Evolutionary conservation across 2,797 vertebrate genomes (phyloP).

Genomic region (Chelmon rostratus): DNA sequence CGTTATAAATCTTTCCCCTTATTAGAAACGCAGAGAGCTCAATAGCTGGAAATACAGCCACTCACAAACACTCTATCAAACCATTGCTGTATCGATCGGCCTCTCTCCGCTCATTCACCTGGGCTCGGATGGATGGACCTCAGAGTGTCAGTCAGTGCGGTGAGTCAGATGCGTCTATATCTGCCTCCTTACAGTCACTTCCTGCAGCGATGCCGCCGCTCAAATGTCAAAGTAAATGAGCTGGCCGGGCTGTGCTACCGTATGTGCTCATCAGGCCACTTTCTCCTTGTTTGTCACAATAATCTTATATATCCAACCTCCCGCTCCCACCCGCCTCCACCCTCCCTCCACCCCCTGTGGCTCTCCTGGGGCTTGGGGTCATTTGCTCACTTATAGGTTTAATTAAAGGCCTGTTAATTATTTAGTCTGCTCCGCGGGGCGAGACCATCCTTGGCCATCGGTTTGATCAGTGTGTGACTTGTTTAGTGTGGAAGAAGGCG

Average conservation of each 20-base stretch:
- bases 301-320: constrained; percentile 29
- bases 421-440: constrained; percentile 77
- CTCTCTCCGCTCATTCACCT: constrained; percentile 71
- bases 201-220: constrained; percentile 65
- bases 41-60: constrained; percentile 68
- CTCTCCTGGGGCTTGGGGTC: constrained; percentile 66
- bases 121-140: constrained; percentile 69
- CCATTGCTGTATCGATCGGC: constrained; percentile 64
- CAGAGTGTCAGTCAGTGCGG: constrained; percentile 59
- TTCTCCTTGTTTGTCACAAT: constrained; percentile 56
- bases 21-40: constrained; percentile 69
- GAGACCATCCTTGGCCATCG: constrained; percentile 64
- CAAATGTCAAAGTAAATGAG: constrained; percentile 82
- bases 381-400: constrained; percentile 82
- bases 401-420: constrained; percentile 87
- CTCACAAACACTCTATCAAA: constrained; percentile 75
- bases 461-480: constrained; percentile 74
- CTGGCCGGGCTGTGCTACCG: constrained; percentile 54
- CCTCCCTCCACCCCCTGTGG: constrained; percentile 25
- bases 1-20: constrained; percentile 75
- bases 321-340: constrained; percentile 19
- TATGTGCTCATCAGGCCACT: constrained; percentile 62
- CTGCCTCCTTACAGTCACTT: constrained; percentile 61
- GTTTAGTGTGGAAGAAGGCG: constrained; percentile 43
- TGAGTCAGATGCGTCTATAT: constrained; percentile 60